Evolutionary conservation across 2,888 invertebrate genomes (phyloP).

Genomic region (Gonocerus acuteangulatus): DNA sequence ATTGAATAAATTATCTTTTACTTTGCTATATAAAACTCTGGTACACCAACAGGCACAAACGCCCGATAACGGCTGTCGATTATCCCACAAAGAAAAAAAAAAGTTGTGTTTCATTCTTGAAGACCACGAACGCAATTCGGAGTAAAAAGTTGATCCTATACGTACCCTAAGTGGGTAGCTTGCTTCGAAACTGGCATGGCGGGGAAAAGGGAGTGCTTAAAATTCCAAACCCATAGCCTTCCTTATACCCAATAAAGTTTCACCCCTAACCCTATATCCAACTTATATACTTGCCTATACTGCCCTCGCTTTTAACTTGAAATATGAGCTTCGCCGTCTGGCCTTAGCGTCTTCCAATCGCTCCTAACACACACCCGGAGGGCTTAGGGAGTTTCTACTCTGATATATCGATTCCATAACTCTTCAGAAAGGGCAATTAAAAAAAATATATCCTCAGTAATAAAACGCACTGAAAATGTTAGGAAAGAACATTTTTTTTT

Average conservation of each 20-base stretch:
- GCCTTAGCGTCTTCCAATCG: background rate
- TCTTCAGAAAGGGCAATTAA: too few species aligned
- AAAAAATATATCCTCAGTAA: too few species aligned
- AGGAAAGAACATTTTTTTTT: too few species aligned
- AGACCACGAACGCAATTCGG: background rate
- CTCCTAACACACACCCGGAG: too few species aligned
- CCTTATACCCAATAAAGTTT: constrained; percentile 21
- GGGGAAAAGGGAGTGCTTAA: background rate
- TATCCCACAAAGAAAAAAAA: too few species aligned
- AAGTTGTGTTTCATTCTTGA: background rate
- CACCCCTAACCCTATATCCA: constrained; percentile 20
- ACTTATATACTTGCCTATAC: constrained; percentile 18
- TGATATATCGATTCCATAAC: too few species aligned
- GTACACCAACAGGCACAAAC: too few species aligned
- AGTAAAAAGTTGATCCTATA: constrained; percentile 17
- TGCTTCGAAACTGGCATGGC: background rate
- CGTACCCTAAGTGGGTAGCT: constrained; percentile 8
- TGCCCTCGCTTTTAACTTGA: constrained; percentile 16
- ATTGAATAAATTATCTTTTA: too few species aligned
- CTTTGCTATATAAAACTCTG: too few species aligned
- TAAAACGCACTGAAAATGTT: too few species aligned
- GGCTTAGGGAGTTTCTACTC: too few species aligned
- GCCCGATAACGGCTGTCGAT: too few species aligned
- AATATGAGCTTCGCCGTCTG: background rate
- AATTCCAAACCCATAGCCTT: constrained; percentile 16